phyloP scores from a whole-genome alignment of 1,140 invertebrate species.

The Eufriesea mexicana region DNA sequence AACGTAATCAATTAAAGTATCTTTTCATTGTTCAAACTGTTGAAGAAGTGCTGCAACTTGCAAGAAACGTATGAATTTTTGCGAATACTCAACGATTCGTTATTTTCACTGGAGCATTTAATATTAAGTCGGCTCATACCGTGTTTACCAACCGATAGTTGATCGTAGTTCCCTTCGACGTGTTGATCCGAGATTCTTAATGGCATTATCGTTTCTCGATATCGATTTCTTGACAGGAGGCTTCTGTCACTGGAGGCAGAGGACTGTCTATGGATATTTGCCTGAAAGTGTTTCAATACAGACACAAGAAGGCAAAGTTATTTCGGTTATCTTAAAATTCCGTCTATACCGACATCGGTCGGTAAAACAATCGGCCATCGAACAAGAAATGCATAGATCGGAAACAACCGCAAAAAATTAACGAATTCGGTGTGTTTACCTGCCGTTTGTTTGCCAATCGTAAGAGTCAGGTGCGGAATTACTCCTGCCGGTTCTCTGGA shows the following conservation, averaged over 20 bases:
- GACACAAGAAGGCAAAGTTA: not conserved
- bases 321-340: too few species aligned
- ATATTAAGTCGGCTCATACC: slow-evolving; percentile 2
- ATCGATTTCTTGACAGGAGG: slow-evolving; percentile 68
- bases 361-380: not conserved
- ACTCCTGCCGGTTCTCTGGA: slow-evolving; percentile 84
- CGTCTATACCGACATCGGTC: not conserved
- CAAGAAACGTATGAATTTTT: not conserved
- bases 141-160: not conserved
- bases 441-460: slow-evolving; percentile 82
- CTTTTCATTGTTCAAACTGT: not conserved
- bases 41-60: not conserved
- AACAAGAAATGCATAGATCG: too few species aligned
- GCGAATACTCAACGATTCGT: not conserved
- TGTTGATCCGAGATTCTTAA: not conserved
- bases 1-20: not conserved
- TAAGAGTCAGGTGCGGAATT: slow-evolving; percentile 90
- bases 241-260: slow-evolving; percentile 73
- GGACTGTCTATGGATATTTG: slow-evolving; percentile 74
- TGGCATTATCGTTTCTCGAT: slow-evolving; percentile 70
- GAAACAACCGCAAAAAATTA: not conserved
- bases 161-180: not conserved
- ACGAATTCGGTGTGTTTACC: slow-evolving; percentile 66
- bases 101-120: not conserved
- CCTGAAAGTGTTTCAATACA: slow-evolving; percentile 48